Percentiles rank a stretch among this genome's conserved stretches.
phyloP scores from a whole-genome alignment of 2,888 invertebrate genomes.

The Cyrtodaria siliqua region DNA sequence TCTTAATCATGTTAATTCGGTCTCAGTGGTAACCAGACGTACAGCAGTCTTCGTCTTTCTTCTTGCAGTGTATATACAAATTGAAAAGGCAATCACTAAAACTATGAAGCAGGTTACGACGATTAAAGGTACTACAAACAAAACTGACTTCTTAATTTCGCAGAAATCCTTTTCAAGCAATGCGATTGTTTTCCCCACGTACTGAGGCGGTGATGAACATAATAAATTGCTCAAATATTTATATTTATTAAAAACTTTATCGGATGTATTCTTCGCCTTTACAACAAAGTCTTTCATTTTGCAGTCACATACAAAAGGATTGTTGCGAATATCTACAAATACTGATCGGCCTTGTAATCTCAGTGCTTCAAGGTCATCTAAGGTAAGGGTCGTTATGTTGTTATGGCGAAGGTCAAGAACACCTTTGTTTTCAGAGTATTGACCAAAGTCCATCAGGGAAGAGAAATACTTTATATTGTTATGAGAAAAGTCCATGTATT shows the following conservation, averaged over 20 bases:
- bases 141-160: slow-evolving; percentile 33
- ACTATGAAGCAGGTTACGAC: slow-evolving; percentile 49
- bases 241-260: slow-evolving; percentile 32
- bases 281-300: slow-evolving; percentile 55
- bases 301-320: slow-evolving; percentile 71
- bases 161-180: slow-evolving; percentile 56
- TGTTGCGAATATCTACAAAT: slow-evolving; percentile 65
- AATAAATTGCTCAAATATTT: slow-evolving; percentile 57
- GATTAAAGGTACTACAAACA: slow-evolving; percentile 52
- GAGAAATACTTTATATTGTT: slow-evolving; percentile 57
- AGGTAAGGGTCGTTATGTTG: slow-evolving; percentile 64
- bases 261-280: slow-evolving; percentile 28
- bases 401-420: slow-evolving; percentile 67
- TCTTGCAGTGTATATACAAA: too few relatives aligned
- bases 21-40: too few relatives aligned
- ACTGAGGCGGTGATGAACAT: slow-evolving; percentile 57
- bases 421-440: slow-evolving; percentile 30
- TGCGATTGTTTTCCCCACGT: slow-evolving; percentile 51
- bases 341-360: slow-evolving; percentile 45
- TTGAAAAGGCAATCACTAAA: too few relatives aligned
- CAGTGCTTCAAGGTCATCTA: slow-evolving; percentile 53
- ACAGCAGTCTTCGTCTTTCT: too few relatives aligned
- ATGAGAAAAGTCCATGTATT: slow-evolving; percentile 61
- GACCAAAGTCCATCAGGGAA: slow-evolving; percentile 44
- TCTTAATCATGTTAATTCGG: too few relatives aligned